Base-by-base conservation (phyloP, 2,113 vertebrate genomes). In the Pseudonaja textilis region DNA sequence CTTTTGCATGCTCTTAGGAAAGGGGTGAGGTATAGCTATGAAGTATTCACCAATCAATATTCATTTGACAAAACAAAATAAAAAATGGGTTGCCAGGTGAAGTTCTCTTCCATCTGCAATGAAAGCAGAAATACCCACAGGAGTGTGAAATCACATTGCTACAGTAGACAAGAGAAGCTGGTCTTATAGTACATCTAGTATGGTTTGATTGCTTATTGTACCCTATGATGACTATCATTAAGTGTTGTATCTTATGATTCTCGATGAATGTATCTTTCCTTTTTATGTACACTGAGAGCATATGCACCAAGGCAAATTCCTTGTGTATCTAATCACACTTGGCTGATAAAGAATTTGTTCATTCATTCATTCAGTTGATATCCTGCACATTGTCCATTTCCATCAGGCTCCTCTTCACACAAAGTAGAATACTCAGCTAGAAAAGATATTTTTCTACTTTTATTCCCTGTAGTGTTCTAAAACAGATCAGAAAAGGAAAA, bases 21-120 rank as follows among this genome's bases (percentile, higher is more conserved):
- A 45, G 45, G 45, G 45, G 5, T 45, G 45, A 45, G 45, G 45
- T 64, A 92, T 61, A 50, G 5, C 89, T 47, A 87, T 34, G 23
- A 20, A 86, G 45, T 23, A 90, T 10, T 61, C 16, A 86, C 29
- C 45, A 86, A 47, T 14, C 10, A 56, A 92, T 91, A 6, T 47
- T 87, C 86, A 92, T 61, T n/a, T 14, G 25, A 47, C 87, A 87
- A 18, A 94, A 88, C 1, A 90, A 45, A 14, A 29, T 88, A 93
- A 69, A 14, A 4, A 90, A 50, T 11, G 22, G 34, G 6, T 39
- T 81, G 74, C 18, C 34, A 81, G 7, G 74, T 81, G 2, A 81
- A 81, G 18, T 81, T 74, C n/a, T 39, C 5, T 81, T 20, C 34
- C 74, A 42, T 81, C 2, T 81, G 69, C 74, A 22, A 42, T 81